A percentile compares a stretch with the other conserved stretches of the same genome.
These are phyloP conservation scores for Ivindomyrus marchei DNA, from an alignment of 2,113 vertebrate species.

Conservation along the genomic window DNA sequence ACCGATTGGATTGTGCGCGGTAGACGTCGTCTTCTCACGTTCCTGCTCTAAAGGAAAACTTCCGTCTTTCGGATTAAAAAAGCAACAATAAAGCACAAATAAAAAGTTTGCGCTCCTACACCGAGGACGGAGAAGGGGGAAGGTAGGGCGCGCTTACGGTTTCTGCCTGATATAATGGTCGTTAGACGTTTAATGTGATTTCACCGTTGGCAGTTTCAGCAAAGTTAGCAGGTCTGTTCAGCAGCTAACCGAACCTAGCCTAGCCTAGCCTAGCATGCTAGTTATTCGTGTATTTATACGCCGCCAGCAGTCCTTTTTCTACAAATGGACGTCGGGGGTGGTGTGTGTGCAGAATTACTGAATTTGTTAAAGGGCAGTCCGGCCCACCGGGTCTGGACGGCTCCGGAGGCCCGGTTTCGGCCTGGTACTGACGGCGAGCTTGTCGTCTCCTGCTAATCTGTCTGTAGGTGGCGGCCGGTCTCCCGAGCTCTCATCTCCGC, in stretches of 20 bases:
- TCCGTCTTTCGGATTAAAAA: constrained; percentile 48
- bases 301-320: background rate
- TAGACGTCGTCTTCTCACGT: constrained; percentile 30
- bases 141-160: background rate
- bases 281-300: background rate
- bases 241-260: background rate
- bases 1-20: constrained; percentile 15
- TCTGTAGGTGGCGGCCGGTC: background rate
- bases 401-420: background rate
- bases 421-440: background rate
- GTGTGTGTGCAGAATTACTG: background rate
- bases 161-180: background rate
- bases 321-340: background rate
- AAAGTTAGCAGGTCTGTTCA: background rate
- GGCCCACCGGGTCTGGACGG: background rate
- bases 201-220: background rate
- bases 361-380: background rate
- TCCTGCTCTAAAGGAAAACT: constrained; percentile 48
- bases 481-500: background rate
- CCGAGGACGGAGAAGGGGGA: background rate
- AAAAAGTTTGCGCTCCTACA: background rate
- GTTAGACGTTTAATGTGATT: background rate
- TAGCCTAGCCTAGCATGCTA: background rate
- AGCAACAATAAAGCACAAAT: constrained; percentile 27
- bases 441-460: constrained; percentile 4